Conservation (phyloP, 2,888 invertebrate genomes). For the Phortica okadai region DNA sequence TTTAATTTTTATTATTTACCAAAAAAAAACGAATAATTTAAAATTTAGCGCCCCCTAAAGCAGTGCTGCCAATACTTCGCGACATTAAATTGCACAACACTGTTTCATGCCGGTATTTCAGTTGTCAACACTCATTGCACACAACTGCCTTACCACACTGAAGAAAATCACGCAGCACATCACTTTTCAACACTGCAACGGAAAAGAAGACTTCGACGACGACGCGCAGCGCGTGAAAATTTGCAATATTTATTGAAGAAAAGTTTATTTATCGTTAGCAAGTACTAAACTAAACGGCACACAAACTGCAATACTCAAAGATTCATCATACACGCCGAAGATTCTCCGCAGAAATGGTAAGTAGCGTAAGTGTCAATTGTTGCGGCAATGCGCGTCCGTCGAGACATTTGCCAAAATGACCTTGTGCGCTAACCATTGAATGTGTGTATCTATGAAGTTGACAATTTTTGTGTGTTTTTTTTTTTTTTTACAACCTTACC, state of each 20-base stretch:
- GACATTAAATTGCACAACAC: too few species aligned
- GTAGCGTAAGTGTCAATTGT: neutral
- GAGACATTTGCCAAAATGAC: neutral
- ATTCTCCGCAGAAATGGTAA: neutral
- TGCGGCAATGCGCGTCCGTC: too few species aligned
- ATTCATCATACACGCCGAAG: neutral
- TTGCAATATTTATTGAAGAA: neutral
- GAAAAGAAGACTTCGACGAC: neutral
- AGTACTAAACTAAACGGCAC: too few species aligned
- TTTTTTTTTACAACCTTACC: constrained; percentile 26
- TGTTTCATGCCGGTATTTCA: neutral
- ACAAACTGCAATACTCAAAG: too few species aligned
- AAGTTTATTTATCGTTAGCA: too few species aligned
- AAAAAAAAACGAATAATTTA: too few species aligned
- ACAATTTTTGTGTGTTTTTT: neutral
- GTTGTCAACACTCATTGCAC: neutral
- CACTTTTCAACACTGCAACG: neutral
- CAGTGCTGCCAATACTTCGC: too few species aligned
- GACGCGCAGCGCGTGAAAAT: neutral
- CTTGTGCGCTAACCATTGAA: constrained; percentile 7
- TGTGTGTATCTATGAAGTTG: constrained; percentile 16
- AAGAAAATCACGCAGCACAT: neutral
- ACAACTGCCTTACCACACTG: neutral
- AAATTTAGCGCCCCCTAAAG: too few species aligned
- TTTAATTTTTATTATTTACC: too few species aligned